Conservation (phyloP, 2,113 vertebrate species). For the Ovis canadensis region DNA sequence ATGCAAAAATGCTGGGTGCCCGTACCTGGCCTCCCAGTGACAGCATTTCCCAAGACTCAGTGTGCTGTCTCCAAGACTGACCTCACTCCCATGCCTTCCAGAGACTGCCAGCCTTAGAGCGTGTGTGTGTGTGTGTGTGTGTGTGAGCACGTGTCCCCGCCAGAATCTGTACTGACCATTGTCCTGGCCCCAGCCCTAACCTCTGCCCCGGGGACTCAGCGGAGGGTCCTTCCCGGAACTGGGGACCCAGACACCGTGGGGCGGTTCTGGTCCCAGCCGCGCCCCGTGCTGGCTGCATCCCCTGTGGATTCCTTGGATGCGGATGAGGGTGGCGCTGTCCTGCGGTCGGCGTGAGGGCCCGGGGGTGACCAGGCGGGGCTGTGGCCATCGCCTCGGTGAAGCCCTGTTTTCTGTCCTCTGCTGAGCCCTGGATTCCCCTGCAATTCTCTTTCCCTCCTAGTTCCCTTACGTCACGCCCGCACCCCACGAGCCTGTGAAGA, state of each 20-base stretch:
- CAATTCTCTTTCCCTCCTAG: slow-evolving; percentile 75
- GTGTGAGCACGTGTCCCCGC: too few relatives aligned
- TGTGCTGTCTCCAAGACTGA: not conserved
- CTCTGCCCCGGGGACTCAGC: fast-evolving
- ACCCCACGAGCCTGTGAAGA: slow-evolving; percentile 98
- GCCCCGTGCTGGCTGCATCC: fast-evolving
- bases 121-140: not conserved
- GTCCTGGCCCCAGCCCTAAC: not conserved
- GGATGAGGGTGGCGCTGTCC: not conserved
- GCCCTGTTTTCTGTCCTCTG: not conserved
- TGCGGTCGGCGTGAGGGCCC: not conserved
- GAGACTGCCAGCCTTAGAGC: not conserved
- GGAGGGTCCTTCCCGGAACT: not conserved
- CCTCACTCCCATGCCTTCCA: not conserved
- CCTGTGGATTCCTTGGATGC: not conserved
- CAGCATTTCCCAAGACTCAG: not conserved
- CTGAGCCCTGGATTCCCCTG: not conserved
- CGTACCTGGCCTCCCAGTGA: not conserved
- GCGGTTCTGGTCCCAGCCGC: not conserved
- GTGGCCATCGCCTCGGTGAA: not conserved
- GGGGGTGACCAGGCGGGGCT: not conserved
- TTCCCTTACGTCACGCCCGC: slow-evolving; percentile 98
- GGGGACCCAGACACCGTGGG: not conserved
- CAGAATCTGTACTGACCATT: not conserved
- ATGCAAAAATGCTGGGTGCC: fast-evolving